Base-by-base conservation (phyloP, 2,113 vertebrate genomes). In the chimpanzee (Pan troglodytes) region DNA sequence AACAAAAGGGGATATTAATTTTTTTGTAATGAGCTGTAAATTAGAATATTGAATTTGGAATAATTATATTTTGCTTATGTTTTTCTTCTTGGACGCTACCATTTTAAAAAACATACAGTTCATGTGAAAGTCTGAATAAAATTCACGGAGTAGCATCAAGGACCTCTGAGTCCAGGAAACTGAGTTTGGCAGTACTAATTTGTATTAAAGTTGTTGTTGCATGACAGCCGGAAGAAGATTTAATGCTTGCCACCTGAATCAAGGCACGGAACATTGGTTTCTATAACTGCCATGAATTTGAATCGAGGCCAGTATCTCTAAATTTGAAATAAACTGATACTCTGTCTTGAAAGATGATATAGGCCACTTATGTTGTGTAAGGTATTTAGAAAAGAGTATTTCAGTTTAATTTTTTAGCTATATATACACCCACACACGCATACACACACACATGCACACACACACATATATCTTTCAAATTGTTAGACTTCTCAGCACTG, bases 201-300 rank as follows among this genome's bases (percentile, higher is more conserved):
- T 99, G 98, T 99, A 99, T 99, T 98, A 98, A 99, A 99, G 99
- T 99, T 99, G 99, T 99, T 99, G 99, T 99, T 99, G 99, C 99
- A 99, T 99, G 99, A 99, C 99, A 99, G 99, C 99, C 98, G 98
- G 98, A 99, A 99, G 99, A 99, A 99, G 99, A 99, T 99, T 99
- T 99, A 99, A 99, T 99, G 99, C 99, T 99, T 99, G 98, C 99
- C 98, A 99, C 99, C 99, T 99, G 99, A 99, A 99, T 98, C 99
- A 99, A 98, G 98, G 98, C 98, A 99, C 98, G 98, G 99, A 99
- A 99, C 98, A 98, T 98, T 99, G 98, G 98, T 98, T 99, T 99
- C 98, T 99, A 98, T 99, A 99, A 99, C 99, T 99, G 98, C 99
- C 98, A 98, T 99, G 98, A 99, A 99, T 99, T 99, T 99, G 98